Conservation (phyloP, 1,140 invertebrate species). For the Cryptotermes secundus region DNA sequence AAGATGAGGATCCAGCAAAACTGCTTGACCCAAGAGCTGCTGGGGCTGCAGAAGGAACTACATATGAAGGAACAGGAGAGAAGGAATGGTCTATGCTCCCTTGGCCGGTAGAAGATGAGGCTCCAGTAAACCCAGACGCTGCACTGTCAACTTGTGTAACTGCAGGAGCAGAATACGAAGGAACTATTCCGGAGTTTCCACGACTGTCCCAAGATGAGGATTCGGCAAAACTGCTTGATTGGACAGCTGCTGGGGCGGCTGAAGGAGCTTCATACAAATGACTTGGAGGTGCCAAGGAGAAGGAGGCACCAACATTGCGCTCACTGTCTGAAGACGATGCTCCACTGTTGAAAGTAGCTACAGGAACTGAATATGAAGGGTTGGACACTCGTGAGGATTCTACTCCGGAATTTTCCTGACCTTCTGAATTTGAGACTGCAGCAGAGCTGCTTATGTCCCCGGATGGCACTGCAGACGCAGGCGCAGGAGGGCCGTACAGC, state of each 20-base stretch:
- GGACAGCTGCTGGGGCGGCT: not conserved
- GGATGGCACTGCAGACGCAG: not conserved
- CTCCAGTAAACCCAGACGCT: not conserved
- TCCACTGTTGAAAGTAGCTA: not conserved
- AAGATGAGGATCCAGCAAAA: not conserved
- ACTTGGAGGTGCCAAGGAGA: not conserved
- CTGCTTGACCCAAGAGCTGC: not conserved
- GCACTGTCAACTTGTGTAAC: not conserved
- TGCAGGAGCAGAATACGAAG: not conserved
- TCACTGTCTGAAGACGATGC: not conserved
- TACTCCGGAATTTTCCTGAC: not conserved
- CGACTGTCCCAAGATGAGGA: not conserved
- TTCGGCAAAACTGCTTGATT: not conserved
- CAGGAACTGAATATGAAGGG: no score
- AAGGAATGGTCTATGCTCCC: not conserved
- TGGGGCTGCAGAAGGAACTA: not conserved
- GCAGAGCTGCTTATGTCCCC: not conserved
- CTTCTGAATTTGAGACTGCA: not conserved
- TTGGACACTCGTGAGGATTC: not conserved
- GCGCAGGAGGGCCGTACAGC: not conserved
- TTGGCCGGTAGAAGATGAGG: not conserved
- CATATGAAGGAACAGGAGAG: not conserved
- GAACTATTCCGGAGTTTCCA: not conserved
- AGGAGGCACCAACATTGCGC: not conserved
- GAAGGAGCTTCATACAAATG: not conserved